Evolutionary conservation across 2,113 vertebrate species (phyloP).

Genomic region (Dasypus novemcinctus): DNA sequence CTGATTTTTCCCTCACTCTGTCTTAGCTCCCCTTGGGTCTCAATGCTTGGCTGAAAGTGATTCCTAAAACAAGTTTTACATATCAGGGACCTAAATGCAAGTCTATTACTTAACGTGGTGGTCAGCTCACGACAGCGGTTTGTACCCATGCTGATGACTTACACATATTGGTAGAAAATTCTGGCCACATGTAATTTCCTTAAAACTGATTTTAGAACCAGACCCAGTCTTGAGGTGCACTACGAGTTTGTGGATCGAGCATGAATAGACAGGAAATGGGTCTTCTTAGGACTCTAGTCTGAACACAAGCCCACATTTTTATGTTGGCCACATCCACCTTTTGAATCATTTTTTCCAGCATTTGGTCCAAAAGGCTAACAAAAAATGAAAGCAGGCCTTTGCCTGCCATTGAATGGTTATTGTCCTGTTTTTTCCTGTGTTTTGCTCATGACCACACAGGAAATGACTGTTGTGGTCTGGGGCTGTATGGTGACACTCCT

Average conservation of each 20-base stretch:
- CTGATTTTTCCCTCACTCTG: not conserved
- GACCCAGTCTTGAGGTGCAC: not conserved
- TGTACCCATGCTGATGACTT: not conserved
- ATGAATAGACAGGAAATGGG: not conserved
- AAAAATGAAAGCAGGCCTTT: not conserved
- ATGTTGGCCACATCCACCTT: not conserved
- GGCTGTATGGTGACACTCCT: not conserved
- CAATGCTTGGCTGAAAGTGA: not conserved
- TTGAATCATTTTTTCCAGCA: not conserved
- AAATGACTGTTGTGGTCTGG: not conserved
- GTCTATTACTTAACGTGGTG: not conserved
- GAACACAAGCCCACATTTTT: not conserved
- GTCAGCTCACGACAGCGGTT: not conserved
- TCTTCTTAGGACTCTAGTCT: not conserved
- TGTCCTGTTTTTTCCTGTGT: not conserved
- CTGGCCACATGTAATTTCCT: not conserved
- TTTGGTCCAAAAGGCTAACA: not conserved
- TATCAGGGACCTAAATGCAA: not conserved
- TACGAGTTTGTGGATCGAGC: not conserved
- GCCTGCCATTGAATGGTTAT: not conserved
- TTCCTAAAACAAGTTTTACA: not conserved
- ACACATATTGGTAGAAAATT: not conserved
- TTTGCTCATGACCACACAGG: not conserved
- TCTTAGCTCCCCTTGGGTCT: not conserved
- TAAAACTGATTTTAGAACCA: not conserved